phyloP scores from a whole-genome alignment of 2,113 vertebrate genomes.

The Nibea albiflora region DNA sequence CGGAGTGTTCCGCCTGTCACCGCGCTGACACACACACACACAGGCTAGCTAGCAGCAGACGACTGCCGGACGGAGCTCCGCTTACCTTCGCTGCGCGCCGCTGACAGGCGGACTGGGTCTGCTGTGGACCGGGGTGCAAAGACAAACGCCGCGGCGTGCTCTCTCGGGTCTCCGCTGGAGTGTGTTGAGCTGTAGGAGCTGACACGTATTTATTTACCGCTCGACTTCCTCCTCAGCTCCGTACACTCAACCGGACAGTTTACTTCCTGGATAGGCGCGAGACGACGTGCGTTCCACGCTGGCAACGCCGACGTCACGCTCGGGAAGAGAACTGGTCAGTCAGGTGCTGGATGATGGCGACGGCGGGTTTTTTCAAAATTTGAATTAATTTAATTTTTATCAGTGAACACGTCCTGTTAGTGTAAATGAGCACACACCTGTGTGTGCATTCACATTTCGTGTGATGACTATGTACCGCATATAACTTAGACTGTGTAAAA shows the following conservation, averaged over 20 bases:
- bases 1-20: not conserved
- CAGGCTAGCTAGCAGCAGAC: not conserved
- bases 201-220: conserved; percentile 8
- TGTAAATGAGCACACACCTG: no score
- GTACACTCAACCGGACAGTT: conserved; percentile 35
- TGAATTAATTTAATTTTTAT: not conserved
- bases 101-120: not conserved
- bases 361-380: not conserved
- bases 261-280: conserved; percentile 64
- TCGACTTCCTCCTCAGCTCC: not conserved
- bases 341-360: not conserved
- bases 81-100: conserved; percentile 38
- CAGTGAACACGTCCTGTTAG: no score
- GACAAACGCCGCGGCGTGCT: not conserved
- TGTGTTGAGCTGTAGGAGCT: not conserved
- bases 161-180: not conserved
- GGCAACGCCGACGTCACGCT: conserved; percentile 70
- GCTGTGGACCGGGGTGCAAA: not conserved
- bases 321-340: not conserved
- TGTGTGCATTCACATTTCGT: no score
- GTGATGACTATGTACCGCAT: no score
- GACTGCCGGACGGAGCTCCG: not conserved
- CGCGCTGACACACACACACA: not conserved
- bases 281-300: conserved; percentile 74
- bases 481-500: no score